Base-by-base conservation (phyloP, 2,113 vertebrate genomes). In the Peromyscus leucopus region DNA sequence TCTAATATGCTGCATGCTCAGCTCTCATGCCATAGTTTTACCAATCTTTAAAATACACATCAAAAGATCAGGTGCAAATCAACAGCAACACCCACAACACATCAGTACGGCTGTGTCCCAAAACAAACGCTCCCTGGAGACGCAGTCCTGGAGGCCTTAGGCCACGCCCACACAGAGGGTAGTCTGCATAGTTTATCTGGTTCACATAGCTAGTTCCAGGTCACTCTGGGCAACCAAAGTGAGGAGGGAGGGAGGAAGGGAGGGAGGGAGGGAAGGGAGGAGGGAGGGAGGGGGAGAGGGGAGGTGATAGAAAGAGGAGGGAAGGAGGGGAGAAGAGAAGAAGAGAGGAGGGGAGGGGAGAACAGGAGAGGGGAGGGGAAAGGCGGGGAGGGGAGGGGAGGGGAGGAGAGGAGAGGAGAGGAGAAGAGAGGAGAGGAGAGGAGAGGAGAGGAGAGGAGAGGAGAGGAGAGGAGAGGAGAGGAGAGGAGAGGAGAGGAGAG, bases 221-320 rank as follows among this genome's bases (percentile, higher is more conserved):
- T 42, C 59, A 42, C 6, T 61, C n/a, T 16, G 57, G n/a, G 36
- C 5, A 42, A 63, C 36, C 33, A 84, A 7, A 22, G 21, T 59
- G 31, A 19, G 31, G 19, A 51, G 26, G 67, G 13, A 71, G n/a
- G 28, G 67, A 71, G 31, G 11, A 6, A 55, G 2, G 33, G 17
- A 46, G 4, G 15, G 8, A 17, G 6, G 13, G 24, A 8, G 0
- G 5, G 2, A 19, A 7, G 13, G 4, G 12, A 13, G 10, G n/a
- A 1, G 2, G 7, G 76, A 4, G 1, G 5, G 1, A 3, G 9
- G 7, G 19, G 1, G 7, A 7, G 36, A 3, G 17, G 16, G 16
- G 1, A 71, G 72, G 9, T 46, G 46, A 46, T 3, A 46, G 46
- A 46, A 46, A 46, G 19, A 51, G 26, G 31, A 69, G n/a, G 28